Base-by-base conservation (phyloP, 2,888 invertebrate genomes). In the Disparrhopalites patrizii region DNA sequence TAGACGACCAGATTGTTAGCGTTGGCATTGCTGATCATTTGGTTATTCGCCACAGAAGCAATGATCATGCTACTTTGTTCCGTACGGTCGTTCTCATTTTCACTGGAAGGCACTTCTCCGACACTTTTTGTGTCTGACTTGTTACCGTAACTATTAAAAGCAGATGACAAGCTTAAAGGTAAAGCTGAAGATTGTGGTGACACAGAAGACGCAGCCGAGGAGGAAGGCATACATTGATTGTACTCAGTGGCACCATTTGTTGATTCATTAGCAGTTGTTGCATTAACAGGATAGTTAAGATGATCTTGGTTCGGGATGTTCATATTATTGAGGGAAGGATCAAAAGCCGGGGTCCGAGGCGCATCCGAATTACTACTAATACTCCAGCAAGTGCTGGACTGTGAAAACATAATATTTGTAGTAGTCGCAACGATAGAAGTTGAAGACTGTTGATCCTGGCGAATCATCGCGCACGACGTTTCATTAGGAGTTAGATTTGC, bases 161-260 rank as follows among this genome's bases (percentile, higher is more conserved):
- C 15, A 28, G 60, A n/a, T 38, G 63, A 62, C 55, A 51, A 60
- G 27, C 33, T 33, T 38, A 58, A 33, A 36, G 31, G 7, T 38
- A 33, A 30, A 55, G 55, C 30, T 18, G 43, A 30, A 18, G 55
- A 31, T 4, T 56, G 28, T 20, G 50, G 28, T 47, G 47, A 47
- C 18, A 56, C 33, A 56, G 47, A 57, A 31, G 64, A 56, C 20
- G 33, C 47, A 55, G 40, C 28, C 13, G 56, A 33, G 3, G 67
- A 52, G 55, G 62, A 68, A 68, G 68, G 70, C 70, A 65, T 55
- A 43, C 58, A 67, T 43, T 67, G 67, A 68, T 68, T 70, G 68
- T 70, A 70, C 62, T 68, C 67, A 40, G 61, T 56, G 28, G 65
- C 31, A 54, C 55, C 64, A 18, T 62, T 52, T 25, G 54, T 57